Evolutionary conservation across 2,797 vertebrate species (phyloP).

Genomic region (Dallia pectoralis): DNA sequence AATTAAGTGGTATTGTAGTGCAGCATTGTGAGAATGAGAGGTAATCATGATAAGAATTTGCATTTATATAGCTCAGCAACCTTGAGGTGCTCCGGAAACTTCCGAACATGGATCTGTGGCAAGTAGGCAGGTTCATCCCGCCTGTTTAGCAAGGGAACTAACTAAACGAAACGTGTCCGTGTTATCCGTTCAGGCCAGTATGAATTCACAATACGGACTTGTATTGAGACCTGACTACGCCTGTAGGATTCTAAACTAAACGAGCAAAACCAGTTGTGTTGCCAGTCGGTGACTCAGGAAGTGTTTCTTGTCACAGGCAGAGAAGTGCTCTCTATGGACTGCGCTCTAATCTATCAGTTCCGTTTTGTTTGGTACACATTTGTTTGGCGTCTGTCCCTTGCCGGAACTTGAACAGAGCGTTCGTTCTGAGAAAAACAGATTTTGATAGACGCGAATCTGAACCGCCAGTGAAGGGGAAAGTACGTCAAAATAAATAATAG

Average conservation of each 20-base stretch:
- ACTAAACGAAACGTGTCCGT: background rate
- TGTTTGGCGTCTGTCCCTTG: conserved; percentile 6
- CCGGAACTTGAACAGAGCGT: background rate
- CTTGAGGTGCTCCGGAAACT: background rate
- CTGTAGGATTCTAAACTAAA: background rate
- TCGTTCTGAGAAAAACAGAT: background rate
- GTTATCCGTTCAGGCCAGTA: background rate
- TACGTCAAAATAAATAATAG: background rate
- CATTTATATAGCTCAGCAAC: background rate
- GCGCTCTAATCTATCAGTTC: background rate
- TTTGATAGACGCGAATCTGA: background rate
- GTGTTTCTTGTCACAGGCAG: background rate
- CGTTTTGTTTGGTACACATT: conserved; percentile 1
- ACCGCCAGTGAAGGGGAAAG: background rate
- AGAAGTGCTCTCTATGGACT: background rate
- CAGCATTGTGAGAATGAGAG: background rate
- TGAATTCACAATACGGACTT: background rate
- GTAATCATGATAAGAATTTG: background rate
- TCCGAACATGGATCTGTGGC: background rate
- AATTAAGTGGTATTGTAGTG: background rate
- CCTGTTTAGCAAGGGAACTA: background rate
- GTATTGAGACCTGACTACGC: background rate
- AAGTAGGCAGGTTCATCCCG: background rate
- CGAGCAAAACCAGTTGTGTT: background rate
- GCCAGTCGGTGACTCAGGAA: background rate